A percentile compares a stretch with the other conserved stretches of the same genome.
phyloP scores from a whole-genome alignment of 1,140 invertebrate genomes.

The Bombus consobrinus region DNA sequence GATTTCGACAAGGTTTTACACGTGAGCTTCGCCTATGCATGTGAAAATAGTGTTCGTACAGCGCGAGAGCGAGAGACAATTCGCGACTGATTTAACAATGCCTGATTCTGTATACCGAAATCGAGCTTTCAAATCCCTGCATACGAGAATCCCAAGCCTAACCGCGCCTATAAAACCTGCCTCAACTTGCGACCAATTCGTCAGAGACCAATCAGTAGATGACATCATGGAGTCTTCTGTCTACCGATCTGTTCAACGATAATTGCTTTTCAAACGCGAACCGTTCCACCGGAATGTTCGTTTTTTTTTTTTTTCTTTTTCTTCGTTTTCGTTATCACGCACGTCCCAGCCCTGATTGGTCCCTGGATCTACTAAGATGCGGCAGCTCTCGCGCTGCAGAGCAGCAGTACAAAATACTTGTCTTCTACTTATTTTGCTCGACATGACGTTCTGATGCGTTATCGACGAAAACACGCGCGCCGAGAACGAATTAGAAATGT shows the following conservation, averaged over 20 bases:
- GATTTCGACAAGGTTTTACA: constrained; percentile 60
- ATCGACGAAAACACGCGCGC: constrained; percentile 47
- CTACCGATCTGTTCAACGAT: not conserved
- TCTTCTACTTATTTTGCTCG: constrained; percentile 40
- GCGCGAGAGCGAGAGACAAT: constrained; percentile 68
- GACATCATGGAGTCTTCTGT: not conserved
- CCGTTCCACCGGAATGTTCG: no score
- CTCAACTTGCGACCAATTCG: constrained; percentile 30
- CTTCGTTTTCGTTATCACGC: not conserved
- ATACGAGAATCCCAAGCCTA: constrained; percentile 44
- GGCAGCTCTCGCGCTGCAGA: constrained; percentile 60
- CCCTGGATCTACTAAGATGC: constrained; percentile 18
- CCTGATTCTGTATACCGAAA: constrained; percentile 19
- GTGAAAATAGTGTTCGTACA: constrained; percentile 54
- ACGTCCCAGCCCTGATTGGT: constrained; percentile 14
- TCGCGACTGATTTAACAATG: not conserved
- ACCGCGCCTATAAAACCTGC: constrained; percentile 47
- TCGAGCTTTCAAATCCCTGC: constrained; percentile 8
- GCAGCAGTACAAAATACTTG: constrained; percentile 29
- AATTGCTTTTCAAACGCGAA: not conserved
- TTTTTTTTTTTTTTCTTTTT: no score
- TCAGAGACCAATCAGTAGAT: constrained; percentile 15
- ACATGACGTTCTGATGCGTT: constrained; percentile 63
- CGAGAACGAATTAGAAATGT: not conserved
- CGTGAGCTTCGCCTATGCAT: not conserved